phyloP scores from a whole-genome alignment of 2,888 invertebrate genomes.

The Theristus sp. region DNA sequence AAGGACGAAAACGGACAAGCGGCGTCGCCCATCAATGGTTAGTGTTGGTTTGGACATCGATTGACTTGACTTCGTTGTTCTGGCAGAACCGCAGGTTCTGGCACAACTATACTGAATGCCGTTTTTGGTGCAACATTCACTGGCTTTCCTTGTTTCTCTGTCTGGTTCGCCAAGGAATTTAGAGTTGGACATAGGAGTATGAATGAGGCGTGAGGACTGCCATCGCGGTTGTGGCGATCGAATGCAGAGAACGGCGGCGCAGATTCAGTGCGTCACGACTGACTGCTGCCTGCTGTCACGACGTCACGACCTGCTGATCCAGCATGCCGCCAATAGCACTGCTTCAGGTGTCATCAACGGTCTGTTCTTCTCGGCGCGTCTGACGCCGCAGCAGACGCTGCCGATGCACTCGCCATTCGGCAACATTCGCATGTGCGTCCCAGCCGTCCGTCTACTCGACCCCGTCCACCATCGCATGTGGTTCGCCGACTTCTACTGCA shows the following conservation, averaged over 20 bases:
- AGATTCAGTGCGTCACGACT: no score
- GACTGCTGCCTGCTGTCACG: no score
- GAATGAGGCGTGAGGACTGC: no score
- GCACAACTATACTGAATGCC: no score
- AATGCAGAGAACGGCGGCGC: no score
- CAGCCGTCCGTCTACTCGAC: constrained; percentile 11
- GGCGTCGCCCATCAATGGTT: constrained; percentile 15
- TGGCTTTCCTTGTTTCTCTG: not conserved
- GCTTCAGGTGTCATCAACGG: constrained; percentile 13
- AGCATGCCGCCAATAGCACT: no score
- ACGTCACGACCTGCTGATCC: no score
- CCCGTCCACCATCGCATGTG: constrained; percentile 2
- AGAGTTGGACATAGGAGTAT: no score
- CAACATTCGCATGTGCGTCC: constrained; percentile 13
- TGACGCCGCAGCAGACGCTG: constrained; percentile 12
- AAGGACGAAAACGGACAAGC: constrained; percentile 26
- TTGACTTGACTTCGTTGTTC: no score
- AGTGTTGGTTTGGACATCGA: not conserved
- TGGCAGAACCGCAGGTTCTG: no score
- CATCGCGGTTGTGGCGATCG: no score
- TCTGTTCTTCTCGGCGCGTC: constrained; percentile 27
- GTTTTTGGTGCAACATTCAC: no score
- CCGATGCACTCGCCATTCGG: constrained; percentile 24
- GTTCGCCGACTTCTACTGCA: constrained; percentile 31
- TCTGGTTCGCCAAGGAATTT: not conserved